Percentiles rank a stretch among this genome's conserved stretches.
Evolutionary conservation across 2,113 vertebrate genomes (phyloP).

Genomic region (Illadopsis cleaveri): DNA sequence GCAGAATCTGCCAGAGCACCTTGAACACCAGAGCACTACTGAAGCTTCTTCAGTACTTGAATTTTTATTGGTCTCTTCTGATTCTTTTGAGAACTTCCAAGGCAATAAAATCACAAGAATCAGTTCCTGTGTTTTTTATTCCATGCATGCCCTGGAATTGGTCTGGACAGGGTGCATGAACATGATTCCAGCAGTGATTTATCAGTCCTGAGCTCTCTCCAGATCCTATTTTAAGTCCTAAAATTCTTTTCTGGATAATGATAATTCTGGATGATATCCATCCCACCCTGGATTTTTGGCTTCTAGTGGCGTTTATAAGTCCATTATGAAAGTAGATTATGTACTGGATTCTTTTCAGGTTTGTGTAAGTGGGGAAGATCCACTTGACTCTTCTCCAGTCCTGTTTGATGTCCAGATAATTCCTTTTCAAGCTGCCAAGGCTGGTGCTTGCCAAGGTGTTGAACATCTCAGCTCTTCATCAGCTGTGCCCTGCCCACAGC

Average conservation of each 20-base stretch:
- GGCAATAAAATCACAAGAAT: background rate
- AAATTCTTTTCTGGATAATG: background rate
- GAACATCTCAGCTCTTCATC: background rate
- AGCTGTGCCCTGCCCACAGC: background rate
- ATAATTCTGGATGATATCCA: background rate
- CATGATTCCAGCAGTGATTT: background rate
- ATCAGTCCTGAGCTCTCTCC: background rate
- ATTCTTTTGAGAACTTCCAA: background rate
- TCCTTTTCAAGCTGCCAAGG: background rate
- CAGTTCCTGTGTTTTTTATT: background rate
- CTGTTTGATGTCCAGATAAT: background rate
- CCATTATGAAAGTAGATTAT: background rate
- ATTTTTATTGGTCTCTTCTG: background rate
- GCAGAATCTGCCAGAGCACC: background rate
- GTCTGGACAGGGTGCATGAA: background rate
- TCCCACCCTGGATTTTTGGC: background rate
- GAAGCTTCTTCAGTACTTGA: background rate
- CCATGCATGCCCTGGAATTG: background rate
- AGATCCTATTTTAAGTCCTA: background rate
- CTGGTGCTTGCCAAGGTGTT: background rate
- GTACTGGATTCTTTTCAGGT: background rate
- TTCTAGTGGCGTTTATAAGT: background rate
- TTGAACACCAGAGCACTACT: background rate
- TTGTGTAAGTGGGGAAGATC: background rate
- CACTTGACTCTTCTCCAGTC: background rate